Conservation (phyloP, 2,797 vertebrate genomes). For the Hypotaenidia okinawae region DNA sequence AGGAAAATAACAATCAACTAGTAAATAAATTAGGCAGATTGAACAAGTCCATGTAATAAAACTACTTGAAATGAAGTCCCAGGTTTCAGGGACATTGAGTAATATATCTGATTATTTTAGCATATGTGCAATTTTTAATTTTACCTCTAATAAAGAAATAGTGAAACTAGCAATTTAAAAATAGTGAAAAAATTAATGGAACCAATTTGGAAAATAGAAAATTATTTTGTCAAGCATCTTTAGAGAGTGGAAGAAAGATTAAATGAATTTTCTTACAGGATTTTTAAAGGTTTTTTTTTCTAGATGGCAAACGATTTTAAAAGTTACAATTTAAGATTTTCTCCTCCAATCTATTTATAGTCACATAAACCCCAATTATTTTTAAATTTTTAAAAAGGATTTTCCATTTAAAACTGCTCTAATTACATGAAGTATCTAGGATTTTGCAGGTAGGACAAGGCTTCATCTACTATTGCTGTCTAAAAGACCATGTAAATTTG, state of each 20-base stretch:
- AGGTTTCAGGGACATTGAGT: neutral
- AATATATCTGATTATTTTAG: neutral
- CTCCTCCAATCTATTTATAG: neutral
- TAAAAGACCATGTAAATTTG: neutral
- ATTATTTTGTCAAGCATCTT: neutral
- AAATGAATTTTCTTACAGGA: neutral
- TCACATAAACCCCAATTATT: neutral
- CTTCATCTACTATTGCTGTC: neutral
- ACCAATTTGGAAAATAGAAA: neutral
- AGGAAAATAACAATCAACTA: neutral
- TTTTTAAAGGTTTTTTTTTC: neutral
- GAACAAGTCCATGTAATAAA: neutral
- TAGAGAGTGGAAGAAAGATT: neutral
- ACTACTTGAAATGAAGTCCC: neutral
- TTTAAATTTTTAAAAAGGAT: neutral
- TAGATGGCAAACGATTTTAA: neutral
- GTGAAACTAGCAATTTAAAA: neutral
- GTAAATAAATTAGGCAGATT: neutral
- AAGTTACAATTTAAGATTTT: neutral
- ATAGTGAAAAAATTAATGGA: neutral
- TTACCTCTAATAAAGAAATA: neutral
- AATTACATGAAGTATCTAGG: neutral
- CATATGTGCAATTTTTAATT: neutral
- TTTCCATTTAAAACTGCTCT: neutral
- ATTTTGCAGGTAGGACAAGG: neutral